Base-by-base conservation (phyloP, 2,888 invertebrate genomes). In the Urechis unicinctus region DNA sequence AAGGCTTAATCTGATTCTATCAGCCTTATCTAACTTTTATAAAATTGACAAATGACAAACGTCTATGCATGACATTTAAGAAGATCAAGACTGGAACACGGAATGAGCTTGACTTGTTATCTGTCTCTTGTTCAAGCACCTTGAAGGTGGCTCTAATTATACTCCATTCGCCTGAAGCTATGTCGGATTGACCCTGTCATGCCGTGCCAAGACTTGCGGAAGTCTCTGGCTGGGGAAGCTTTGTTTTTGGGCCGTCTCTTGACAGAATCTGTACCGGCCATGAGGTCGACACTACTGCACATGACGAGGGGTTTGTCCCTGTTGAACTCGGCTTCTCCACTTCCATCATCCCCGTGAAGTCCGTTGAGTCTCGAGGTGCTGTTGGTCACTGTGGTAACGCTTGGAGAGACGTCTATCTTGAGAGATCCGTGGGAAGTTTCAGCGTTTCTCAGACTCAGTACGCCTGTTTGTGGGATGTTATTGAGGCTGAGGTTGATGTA, bases 401-500 rank as follows among this genome's bases (percentile, higher is more conserved):
- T 45, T 9, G 13, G 6, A 6, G 17, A 17, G 17, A 45, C 13
- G 13, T 45, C 17, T 9, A 53, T 31, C 46, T 30, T 24, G 50
- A 49, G 36, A 13, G 24, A 6, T 29, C 45, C 50, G 41, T 50
- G 52, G 9, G 41, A 42, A 6, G 17, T 28, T 45, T 55, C 52
- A 0, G 54, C 56, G 26, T 45, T 30, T 30, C 42, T 24, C 36
- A 59, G 61, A 21, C 59, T 51, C 49, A 59, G 30, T 9, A 61
- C 46, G 2, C 59, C 55, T 1, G 25, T 54, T 28, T 45, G 25
- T 1, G 59, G 59, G 31, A 59, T 52, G 45, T 55, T 44, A 48
- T 57, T 60, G 17, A 60, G 53, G 44, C 53, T 60, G 51, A 61
- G 30, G 56, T 61, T 57, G 31, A 59, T 36, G 44, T 46, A 52